Conservation (phyloP, 2,888 invertebrate species). For the Pseudococcus longispinus region DNA sequence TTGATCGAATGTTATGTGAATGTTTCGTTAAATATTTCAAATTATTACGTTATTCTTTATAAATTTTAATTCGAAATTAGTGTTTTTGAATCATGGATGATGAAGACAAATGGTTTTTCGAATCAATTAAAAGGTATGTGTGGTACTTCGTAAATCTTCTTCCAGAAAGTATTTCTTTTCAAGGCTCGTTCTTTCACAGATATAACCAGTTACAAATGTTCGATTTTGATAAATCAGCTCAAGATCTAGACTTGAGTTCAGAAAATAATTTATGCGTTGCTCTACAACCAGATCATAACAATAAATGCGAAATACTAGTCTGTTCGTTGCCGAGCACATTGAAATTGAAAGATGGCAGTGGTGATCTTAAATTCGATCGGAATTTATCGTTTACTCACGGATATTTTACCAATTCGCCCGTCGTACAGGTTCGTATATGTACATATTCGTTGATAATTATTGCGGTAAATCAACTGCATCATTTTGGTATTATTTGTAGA, state of each 20-base stretch:
- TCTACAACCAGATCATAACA: constrained; percentile 13
- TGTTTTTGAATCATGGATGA: constrained; percentile 10
- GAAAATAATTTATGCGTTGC: constrained; percentile 51
- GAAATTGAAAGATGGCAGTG: not conserved
- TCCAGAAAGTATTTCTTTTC: not conserved
- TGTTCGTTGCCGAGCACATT: constrained; percentile 26
- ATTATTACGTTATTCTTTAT: not conserved
- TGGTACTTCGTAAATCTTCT: not conserved
- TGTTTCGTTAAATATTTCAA: not conserved
- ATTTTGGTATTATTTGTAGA: not conserved
- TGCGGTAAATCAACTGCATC: no score
- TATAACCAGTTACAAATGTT: constrained; percentile 55
- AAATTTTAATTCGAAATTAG: not conserved
- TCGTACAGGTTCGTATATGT: constrained; percentile 7
- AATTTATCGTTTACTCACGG: constrained; percentile 51
- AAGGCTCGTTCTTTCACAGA: not conserved
- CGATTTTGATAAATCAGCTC: constrained; percentile 28
- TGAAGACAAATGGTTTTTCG: constrained; percentile 53
- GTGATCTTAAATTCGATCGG: constrained; percentile 31
- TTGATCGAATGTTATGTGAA: no score
- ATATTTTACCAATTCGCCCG: constrained; percentile 44
- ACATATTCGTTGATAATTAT: not conserved
- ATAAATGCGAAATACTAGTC: constrained; percentile 29
- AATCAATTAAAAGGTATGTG: constrained; percentile 47
- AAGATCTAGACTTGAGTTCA: constrained; percentile 36